Evolutionary conservation across 2,797 vertebrate species (phyloP).

Genomic region (Urosaurus nigricauda): DNA sequence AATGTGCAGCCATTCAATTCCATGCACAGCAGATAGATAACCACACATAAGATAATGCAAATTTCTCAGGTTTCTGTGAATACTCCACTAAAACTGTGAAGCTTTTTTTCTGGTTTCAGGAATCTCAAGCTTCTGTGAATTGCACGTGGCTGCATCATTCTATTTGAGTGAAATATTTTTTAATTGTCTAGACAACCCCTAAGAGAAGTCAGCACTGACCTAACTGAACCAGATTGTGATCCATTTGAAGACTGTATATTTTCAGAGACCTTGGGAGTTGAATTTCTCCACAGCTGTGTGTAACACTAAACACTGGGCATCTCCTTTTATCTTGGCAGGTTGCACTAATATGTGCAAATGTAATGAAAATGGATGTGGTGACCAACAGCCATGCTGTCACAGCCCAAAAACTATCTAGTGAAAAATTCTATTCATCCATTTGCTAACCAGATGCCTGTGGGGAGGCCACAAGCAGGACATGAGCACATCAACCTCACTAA

Average conservation of each 20-base stretch:
- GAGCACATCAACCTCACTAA: neutral
- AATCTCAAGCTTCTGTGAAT: too few relatives aligned
- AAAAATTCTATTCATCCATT: neutral
- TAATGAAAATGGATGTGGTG: neutral
- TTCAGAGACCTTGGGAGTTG: too few relatives aligned
- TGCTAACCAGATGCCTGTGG: neutral
- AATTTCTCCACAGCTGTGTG: too few relatives aligned
- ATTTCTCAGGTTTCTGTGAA: too few relatives aligned
- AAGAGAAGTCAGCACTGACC: neutral
- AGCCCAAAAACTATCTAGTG: neutral
- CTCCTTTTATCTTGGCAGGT: neutral
- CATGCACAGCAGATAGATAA: too few relatives aligned
- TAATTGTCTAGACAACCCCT: too few relatives aligned
- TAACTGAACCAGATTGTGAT: neutral
- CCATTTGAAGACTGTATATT: neutral
- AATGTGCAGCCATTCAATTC: too few relatives aligned
- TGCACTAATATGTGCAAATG: neutral
- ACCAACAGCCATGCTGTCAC: neutral
- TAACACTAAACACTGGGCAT: neutral
- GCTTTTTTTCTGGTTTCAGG: too few relatives aligned
- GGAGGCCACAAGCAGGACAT: neutral
- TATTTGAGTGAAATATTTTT: too few relatives aligned
- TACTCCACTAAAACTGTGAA: too few relatives aligned
- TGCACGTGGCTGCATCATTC: too few relatives aligned
- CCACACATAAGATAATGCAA: too few relatives aligned